Conservation (phyloP, 2,113 vertebrate species). For the Siphamia tubifer region DNA sequence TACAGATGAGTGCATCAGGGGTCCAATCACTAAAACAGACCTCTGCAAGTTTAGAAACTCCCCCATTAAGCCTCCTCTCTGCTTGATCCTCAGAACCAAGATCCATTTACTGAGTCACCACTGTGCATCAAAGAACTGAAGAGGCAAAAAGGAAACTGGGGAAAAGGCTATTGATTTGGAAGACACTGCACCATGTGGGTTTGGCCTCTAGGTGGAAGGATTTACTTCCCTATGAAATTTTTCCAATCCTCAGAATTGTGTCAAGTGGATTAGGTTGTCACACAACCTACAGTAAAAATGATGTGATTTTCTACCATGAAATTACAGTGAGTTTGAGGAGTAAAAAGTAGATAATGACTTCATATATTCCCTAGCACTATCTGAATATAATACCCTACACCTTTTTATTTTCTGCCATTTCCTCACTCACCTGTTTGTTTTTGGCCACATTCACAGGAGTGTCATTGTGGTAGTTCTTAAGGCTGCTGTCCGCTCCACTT, state of each 20-base stretch:
- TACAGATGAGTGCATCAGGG: too few species aligned
- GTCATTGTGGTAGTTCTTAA: conserved; percentile 94
- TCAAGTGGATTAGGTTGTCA: conserved; percentile 11
- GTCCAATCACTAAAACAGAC: too few species aligned
- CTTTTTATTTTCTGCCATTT: neutral
- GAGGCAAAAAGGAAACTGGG: too few species aligned
- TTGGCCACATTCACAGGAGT: conserved; percentile 89
- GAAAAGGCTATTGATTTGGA: too few species aligned
- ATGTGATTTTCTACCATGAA: conserved; percentile 18
- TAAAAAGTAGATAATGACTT: too few species aligned
- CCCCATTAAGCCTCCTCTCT: too few species aligned
- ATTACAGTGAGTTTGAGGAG: neutral
- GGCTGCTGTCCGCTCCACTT: conserved; percentile 86
- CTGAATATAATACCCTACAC: neutral
- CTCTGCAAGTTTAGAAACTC: too few species aligned
- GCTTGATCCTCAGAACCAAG: too few species aligned
- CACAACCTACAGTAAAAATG: neutral
- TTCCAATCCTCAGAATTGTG: neutral
- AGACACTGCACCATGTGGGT: conserved; percentile 11
- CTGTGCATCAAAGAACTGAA: too few species aligned
- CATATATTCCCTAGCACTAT: neutral
- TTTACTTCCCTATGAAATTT: neutral
- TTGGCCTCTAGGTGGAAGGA: conserved; percentile 61
- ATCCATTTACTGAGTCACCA: too few species aligned
- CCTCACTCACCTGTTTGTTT: conserved; percentile 81